Base-by-base conservation (phyloP, 2,888 invertebrate genomes). In the Lampropteryx suffumata region DNA sequence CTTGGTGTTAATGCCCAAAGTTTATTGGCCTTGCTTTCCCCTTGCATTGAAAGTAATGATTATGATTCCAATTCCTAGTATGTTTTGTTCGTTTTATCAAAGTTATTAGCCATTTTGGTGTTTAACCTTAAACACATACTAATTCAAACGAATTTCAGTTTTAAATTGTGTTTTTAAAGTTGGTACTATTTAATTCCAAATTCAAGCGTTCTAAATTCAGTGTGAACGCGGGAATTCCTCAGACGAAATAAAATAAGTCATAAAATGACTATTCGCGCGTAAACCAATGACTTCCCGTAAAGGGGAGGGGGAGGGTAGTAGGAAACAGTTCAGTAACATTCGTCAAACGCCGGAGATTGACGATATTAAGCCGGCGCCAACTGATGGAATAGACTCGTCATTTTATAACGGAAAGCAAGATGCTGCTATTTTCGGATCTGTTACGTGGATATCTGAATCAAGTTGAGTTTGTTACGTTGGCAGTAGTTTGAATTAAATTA, bases 21-120 rank as follows among this genome's bases (percentile, higher is more conserved):
- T 52, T 42, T 2, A 0, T 1, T 58, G 64, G 71, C 73, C 71
- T 65, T 70, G 67, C 66, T 60, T 67, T 63, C 62, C 63, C 71
- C 76, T 71, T 79, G 79, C 80, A 81, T 82, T 83, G 72, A 73
- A 77, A 76, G 80, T 84, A 82, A 84, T 84, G 83, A 86, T 82
- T 83, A 82, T 81, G 83, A 84, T 83, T 84, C 77, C 14, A 33
- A 47, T 39, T 47, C 39, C 36, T 32, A 46, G 21, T 32, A 47
- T 29, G 41, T 48, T 50, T 36, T 42, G 32, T 44, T 55, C 37
- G 27, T 42, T 51, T 32, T 10, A 27, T 13, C 41, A 39, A 37
- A 37, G 10, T 44, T 50, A 43, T 39, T 39, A n/a, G 41, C 34
- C 32, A 13, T 51, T 45, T 41, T 35, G 32, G 36, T 7, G 30